phyloP scores from a whole-genome alignment of 2,888 invertebrate species.

The Eucriotettix oculatus region DNA sequence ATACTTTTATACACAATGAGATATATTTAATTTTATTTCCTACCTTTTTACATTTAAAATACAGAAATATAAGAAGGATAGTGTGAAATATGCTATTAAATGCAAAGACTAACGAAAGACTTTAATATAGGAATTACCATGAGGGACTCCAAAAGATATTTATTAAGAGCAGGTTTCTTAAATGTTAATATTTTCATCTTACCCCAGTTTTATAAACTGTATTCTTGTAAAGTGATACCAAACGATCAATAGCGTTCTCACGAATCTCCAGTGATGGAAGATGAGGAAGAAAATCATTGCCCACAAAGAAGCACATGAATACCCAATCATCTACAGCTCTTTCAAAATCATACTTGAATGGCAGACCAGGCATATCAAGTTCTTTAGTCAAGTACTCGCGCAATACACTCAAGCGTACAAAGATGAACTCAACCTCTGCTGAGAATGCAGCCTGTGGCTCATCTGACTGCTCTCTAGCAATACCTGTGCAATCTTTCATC shows the following conservation, averaged over 20 bases:
- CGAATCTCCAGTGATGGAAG: conserved; percentile 94
- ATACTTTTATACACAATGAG: neutral
- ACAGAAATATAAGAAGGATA: neutral
- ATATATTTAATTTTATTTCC: neutral
- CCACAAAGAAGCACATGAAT: conserved; percentile 98
- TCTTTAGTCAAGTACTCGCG: conserved; percentile 87
- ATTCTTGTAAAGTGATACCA: conserved; percentile 86
- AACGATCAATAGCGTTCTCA: conserved; percentile 88
- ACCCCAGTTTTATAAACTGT: conserved; percentile 84
- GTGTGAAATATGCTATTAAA: too few relatives aligned
- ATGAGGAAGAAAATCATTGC: conserved; percentile 97
- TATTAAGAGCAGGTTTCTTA: neutral
- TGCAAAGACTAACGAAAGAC: neutral
- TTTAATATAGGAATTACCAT: conserved; percentile 2
- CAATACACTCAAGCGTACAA: conserved; percentile 81
- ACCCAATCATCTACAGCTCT: conserved; percentile 96
- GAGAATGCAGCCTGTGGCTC: conserved; percentile 42
- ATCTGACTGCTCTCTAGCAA: conserved; percentile 37
- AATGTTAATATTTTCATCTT: conserved; percentile 18
- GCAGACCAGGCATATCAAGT: conserved; percentile 76
- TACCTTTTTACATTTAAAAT: neutral
- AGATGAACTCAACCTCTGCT: conserved; percentile 74
- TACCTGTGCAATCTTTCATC: conserved; percentile 81
- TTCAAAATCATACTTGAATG: conserved; percentile 90
- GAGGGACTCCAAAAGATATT: neutral